Conservation (phyloP, 2,113 vertebrate genomes). For the Forbesichthys agassizii region DNA sequence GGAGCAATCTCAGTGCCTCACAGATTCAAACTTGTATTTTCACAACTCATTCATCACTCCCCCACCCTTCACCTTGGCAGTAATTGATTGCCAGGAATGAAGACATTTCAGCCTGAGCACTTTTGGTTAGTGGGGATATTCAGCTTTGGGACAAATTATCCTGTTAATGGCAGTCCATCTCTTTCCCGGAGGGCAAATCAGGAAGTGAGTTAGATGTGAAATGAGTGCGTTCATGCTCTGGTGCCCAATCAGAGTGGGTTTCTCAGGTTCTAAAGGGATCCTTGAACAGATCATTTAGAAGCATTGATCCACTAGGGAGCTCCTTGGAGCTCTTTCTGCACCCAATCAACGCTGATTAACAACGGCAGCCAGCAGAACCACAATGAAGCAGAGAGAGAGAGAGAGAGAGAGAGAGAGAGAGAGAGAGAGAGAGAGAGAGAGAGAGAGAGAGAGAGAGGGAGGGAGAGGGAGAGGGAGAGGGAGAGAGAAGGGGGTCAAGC, state of each 20-base stretch:
- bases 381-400: conserved; percentile 20
- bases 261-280: conserved; percentile 70
- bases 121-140: conserved; percentile 61
- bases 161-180: conserved; percentile 49
- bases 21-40: conserved; percentile 28
- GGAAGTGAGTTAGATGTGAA: conserved; percentile 73
- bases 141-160: conserved; percentile 70
- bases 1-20: conserved; percentile 32
- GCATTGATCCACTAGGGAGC: conserved; percentile 76
- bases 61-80: conserved; percentile 62
- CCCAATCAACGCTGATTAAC: conserved; percentile 73
- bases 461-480: conserved; percentile 19
- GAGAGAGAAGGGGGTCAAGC: neutral
- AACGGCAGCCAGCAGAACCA: conserved; percentile 43
- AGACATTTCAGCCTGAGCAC: conserved; percentile 66
- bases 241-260: conserved; percentile 68
- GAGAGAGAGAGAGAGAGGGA: neutral
- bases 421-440: conserved; percentile 17
- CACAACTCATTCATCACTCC: conserved; percentile 65
- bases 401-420: conserved; percentile 23
- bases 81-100: conserved; percentile 68
- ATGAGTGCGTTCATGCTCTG: conserved; percentile 71
- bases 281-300: conserved; percentile 73
- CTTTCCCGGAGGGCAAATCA: conserved; percentile 67
- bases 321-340: conserved; percentile 59